phyloP scores from a whole-genome alignment of 2,113 vertebrate species.

The Scalopus aquaticus region DNA sequence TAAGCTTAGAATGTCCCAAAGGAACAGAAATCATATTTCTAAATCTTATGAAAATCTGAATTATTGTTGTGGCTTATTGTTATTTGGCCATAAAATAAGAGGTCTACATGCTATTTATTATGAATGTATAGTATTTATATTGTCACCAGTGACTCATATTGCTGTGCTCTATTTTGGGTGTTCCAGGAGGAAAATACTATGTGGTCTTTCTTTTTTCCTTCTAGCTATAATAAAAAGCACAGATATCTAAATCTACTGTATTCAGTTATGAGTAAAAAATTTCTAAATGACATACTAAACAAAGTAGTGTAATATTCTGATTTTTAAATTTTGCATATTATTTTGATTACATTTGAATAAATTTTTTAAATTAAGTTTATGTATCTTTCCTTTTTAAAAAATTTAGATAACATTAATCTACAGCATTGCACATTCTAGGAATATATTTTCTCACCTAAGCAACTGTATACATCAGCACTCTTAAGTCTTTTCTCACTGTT shows the following conservation, averaged over 20 bases:
- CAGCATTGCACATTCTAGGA: too few species aligned
- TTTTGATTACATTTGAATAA: conserved; percentile 16
- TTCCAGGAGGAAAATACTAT: not conserved
- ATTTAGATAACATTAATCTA: not conserved
- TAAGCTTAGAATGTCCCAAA: conserved; percentile 16
- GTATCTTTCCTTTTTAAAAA: not conserved
- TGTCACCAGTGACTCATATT: not conserved
- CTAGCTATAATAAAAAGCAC: not conserved
- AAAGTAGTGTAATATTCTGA: not conserved
- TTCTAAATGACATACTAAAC: not conserved
- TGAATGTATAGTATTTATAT: not conserved
- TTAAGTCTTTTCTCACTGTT: not conserved
- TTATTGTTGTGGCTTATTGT: not conserved
- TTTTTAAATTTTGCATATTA: not conserved
- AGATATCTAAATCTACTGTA: conserved; percentile 8
- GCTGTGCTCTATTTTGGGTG: not conserved
- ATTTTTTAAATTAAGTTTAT: not conserved
- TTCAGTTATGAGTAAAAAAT: not conserved
- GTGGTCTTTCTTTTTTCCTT: not conserved
- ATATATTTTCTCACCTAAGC: too few species aligned
- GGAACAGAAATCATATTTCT: not conserved
- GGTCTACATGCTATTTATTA: not conserved
- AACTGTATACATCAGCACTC: not conserved
- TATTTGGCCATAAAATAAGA: too few species aligned
- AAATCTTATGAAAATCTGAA: not conserved